Evolutionary conservation across 2,797 vertebrate genomes (phyloP).

Genomic region (Champsocephalus gunnari): DNA sequence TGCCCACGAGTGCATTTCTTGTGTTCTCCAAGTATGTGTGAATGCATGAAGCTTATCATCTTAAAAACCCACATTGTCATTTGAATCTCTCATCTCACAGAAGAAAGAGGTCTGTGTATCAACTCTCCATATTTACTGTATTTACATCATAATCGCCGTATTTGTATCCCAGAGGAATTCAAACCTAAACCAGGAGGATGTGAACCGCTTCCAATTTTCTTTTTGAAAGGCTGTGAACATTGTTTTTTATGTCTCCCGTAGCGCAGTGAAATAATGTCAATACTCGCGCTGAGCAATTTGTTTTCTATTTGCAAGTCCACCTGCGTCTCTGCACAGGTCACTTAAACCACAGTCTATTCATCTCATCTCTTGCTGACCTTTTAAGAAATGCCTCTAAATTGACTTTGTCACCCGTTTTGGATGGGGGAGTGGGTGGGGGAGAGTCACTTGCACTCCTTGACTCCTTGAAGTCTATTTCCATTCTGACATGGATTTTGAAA

Average conservation of each 20-base stretch:
- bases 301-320: conserved; percentile 81
- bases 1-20: conserved; percentile 17
- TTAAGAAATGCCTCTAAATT: conserved; percentile 67
- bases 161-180: conserved; percentile 40
- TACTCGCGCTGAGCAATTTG: conserved; percentile 67
- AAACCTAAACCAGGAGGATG: conserved; percentile 11
- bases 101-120: conserved; percentile 17
- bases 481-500: conserved; percentile 26
- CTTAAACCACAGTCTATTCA: conserved; percentile 51
- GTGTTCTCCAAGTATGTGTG: conserved; percentile 7
- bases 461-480: conserved; percentile 31
- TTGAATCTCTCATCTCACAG: background rate
- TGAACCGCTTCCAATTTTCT: conserved; percentile 53
- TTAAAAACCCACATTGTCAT: conserved; percentile 14
- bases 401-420: conserved; percentile 56
- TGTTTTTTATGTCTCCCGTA: conserved; percentile 46
- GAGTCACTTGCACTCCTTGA: conserved; percentile 17
- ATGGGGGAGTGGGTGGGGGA: background rate
- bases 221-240: conserved; percentile 59
- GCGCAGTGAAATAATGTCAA: conserved; percentile 62
- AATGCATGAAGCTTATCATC: conserved; percentile 28
- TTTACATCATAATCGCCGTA: conserved; percentile 42
- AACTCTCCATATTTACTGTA: conserved; percentile 31
- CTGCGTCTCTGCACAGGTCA: conserved; percentile 68
- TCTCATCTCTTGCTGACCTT: conserved; percentile 60